Evolutionary conservation across 1,140 invertebrate genomes (phyloP), one percentile per base, ranked within the genome.

Genomic region (Andrena cerasifolii): DNA sequence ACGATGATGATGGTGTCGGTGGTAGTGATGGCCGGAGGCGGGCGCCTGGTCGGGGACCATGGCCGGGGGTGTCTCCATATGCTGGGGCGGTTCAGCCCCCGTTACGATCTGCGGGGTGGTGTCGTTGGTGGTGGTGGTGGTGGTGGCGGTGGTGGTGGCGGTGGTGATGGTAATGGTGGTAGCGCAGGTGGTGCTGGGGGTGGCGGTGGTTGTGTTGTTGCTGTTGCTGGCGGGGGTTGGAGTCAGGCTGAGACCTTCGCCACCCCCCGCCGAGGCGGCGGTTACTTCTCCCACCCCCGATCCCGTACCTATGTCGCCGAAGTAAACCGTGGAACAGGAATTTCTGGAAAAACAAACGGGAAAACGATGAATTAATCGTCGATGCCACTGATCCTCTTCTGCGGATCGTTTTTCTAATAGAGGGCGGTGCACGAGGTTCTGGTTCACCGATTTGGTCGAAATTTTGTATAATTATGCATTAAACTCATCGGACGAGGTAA

Each of bases 281-380:
- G 79, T 81, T 71, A 85, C 47, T 78, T 86, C 84, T 82, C 83
- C 87, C 84, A 88, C 85, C 78, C 82, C 87, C 65, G 84, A 79
- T 31, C 83, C 87, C 71, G 76, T 78, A 54, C 74, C 76, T 83
- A 89, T 87, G 73, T 91, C 89, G 78, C 87, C 88, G 76, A 92
- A 92, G 83, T 91, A 91, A 61, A 90, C 86, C 74, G 88, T 87
- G 45, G 90, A 79, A 82, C 88, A 90, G 66, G 88, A 89, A 84
- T 78, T 89, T 87, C 90, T 92, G 86, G 12, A 89, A 88, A 21
- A 43, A 63, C 1, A 45, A 21, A 51, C 18, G 6, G 31, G 16
- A 4, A 21, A 6, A 3, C 6, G 21, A 16, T 14, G 21, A 16
- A 2, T 33, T 21, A 21, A 14, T 53, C 6, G 36, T 26, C n/a